Base-by-base conservation (phyloP, 2,113 vertebrate species). In the Gallinago media region DNA sequence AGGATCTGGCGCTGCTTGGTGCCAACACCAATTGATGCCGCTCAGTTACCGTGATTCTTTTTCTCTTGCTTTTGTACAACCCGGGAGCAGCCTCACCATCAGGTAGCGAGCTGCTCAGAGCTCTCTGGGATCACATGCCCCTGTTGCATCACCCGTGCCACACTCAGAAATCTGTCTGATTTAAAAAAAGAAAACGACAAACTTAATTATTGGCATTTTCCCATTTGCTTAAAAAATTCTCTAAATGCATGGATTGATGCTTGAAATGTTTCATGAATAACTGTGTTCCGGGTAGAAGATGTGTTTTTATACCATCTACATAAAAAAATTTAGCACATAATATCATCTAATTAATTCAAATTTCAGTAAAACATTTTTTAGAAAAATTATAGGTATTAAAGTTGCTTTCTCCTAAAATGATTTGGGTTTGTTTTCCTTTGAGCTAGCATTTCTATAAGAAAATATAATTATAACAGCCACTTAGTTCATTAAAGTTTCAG, bases 51-150 rank as follows among this genome's bases (percentile, higher is more conserved):
- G 0, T 11, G 46, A 50, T 77, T 78, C 4, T 11, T 42, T 36
- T 76, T 47, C 46, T 49, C 23, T 22, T 38, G 27, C 36, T 67
- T 44, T 38, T 8, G 14, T 31, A 14, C 72, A 56, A 16, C 40
- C 26, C 2, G 6, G 21, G 36, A 75, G 23, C 20, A 19, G 49
- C 2, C 42, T 70, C 54, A 10, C 16, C 55, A 5, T 40, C 3
- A 0, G 2, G 0, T 0, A n/a, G 36, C 0, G 2, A 72, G 76
- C 46, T 72, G 34, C 71, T 61, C 2, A 0, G 29, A 55, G 19
- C 40, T 68, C 52, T 71, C 46, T 49, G 58, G 49, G 68, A 34
- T 38, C 52, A 16, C 20, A 5, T 27, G 17, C 1, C 26, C 26
- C 58, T 38, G 2, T 36, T 42, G 38, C 63, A 75, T 70, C 68